Percentiles rank a stretch among this genome's conserved stretches.
Conservation (phyloP, 2,113 vertebrate genomes). For the Psephotus haematonotus region DNA sequence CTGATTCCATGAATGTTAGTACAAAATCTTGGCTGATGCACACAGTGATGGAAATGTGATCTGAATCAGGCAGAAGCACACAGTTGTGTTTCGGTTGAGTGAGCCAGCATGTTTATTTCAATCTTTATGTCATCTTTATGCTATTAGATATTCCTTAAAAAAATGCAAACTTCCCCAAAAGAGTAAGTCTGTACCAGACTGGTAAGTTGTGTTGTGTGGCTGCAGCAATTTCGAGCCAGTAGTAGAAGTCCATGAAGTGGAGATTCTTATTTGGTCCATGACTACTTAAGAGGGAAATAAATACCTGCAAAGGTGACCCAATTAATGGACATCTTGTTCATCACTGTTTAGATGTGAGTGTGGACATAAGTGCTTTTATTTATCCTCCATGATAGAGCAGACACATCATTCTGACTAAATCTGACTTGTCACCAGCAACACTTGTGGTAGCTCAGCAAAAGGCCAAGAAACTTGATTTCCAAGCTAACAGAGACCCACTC, state of each 20-base stretch:
- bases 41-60: not conserved
- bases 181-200: not conserved
- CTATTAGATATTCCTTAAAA: not conserved
- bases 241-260: not conserved
- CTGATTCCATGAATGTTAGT: not conserved
- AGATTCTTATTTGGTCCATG: not conserved
- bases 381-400: not conserved
- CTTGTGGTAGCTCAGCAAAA: not conserved
- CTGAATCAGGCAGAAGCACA: not conserved
- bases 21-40: not conserved
- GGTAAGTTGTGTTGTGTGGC: not conserved
- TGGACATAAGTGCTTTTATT: not conserved
- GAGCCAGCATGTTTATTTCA: not conserved
- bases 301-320: not conserved
- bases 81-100: not conserved
- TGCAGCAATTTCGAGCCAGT: not conserved
- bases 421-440: not conserved
- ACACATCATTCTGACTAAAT: not conserved
- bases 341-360: not conserved
- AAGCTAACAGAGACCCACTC: not conserved
- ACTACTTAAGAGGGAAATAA: not conserved
- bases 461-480: not conserved
- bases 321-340: not conserved
- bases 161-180: not conserved
- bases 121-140: not conserved